Base-by-base conservation (phyloP, 2,113 vertebrate species). In the Misgurnus mizolepis region DNA sequence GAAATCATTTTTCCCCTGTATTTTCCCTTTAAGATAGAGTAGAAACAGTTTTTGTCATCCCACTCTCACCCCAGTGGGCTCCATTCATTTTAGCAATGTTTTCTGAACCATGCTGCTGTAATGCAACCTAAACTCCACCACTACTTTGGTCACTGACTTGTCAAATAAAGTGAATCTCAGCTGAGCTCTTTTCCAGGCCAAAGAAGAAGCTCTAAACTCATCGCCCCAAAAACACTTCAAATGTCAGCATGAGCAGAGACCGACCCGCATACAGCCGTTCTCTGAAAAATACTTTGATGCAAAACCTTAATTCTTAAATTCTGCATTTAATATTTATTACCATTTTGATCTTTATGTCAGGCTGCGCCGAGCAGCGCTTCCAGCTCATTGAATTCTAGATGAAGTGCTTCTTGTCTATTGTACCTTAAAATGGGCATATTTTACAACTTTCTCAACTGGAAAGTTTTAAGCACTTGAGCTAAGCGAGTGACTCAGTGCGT, bases 131-230 rank as follows among this genome's bases (percentile, higher is more conserved):
- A 79, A 53, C 73, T 80, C 71, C 71, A 61, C 17, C 17, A 53
- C 67, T 27, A 11, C 58, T 75, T 76, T 77, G 82, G 80, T 84
- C 83, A 86, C 78, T 85, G 62, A 72, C 67, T 73, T 68, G 78
- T 88, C 82, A 84, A 72, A 80, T 70, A 72, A 39, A 76, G 18
- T 76, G 70, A 79, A 47, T 39, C 40, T 82, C 82, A 78, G 53
- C 75, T 22, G 45, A 56, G n/a, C 62, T 65, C 56, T 50, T 67
- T 67, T 67, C n/a, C 27, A 39, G 22, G 41, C 76, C 41, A 50
- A 67, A 79, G 69, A n/a, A 72, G 47, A 4, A 47, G 18, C 22
- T 82, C 40, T 71, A 7, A 34, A 7, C 17, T 3, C 4, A 18
- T 56, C n/a, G 66, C 49, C 18, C 18, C 10, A 14, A 47, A 17